Evolutionary conservation across 2,797 vertebrate genomes (phyloP).

Genomic region (Oreonectes daqikongensis): DNA sequence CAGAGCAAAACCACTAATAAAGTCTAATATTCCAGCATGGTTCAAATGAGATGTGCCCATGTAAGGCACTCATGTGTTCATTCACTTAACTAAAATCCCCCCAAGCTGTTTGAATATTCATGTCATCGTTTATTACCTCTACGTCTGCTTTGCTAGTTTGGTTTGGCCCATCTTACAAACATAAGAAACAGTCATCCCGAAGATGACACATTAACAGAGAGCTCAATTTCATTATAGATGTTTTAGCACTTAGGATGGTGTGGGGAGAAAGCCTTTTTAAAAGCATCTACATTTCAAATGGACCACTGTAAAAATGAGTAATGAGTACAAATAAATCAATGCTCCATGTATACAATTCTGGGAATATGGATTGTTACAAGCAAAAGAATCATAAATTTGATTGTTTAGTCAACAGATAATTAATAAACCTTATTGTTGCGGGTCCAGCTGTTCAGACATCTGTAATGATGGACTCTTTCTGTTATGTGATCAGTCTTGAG

Average conservation of each 20-base stretch:
- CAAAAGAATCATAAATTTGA: not conserved
- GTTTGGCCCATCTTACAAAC: constrained; percentile 1
- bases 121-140: constrained; percentile 23
- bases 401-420: not conserved
- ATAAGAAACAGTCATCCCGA: constrained; percentile 13
- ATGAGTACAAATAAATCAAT: not conserved
- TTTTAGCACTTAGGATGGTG: constrained; percentile 21
- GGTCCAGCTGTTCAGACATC: not conserved
- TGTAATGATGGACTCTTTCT: not conserved
- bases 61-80: not conserved
- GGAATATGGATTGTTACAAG: not conserved
- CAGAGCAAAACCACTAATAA: not conserved
- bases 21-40: not conserved
- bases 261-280: not conserved
- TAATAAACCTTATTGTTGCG: not conserved
- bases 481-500: not conserved
- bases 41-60: not conserved
- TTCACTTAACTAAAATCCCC: constrained; percentile 20
- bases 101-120: constrained; percentile 4
- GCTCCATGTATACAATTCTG: not conserved
- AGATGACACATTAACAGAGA: constrained; percentile 66
- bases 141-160: constrained; percentile 13
- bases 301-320: not conserved
- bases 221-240: constrained; percentile 59
- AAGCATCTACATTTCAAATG: not conserved